phyloP scores from a whole-genome alignment of 1,140 invertebrate genomes.

The Tetraneura akinire region DNA sequence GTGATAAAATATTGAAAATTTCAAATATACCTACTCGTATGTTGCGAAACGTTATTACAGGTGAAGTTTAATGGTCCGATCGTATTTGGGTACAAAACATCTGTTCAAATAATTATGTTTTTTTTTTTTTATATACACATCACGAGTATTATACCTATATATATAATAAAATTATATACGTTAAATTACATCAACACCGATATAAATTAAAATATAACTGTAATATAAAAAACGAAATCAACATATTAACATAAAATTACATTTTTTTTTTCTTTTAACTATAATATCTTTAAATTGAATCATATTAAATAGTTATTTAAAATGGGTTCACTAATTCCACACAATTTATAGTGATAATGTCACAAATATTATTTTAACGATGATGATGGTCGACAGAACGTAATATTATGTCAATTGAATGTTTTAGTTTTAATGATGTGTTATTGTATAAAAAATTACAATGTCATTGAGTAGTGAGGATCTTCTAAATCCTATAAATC shows the following conservation, averaged over 20 bases:
- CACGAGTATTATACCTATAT: not conserved
- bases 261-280: not conserved
- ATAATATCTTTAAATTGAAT: not conserved
- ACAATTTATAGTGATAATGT: no score
- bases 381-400: no score
- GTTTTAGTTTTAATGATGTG: no score
- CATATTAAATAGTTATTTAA: not conserved
- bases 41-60: not conserved
- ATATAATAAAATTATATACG: not conserved
- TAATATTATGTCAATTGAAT: no score
- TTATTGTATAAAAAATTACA: no score
- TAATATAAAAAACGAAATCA: not conserved
- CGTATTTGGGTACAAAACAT: not conserved
- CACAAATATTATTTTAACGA: no score
- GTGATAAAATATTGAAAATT: no score
- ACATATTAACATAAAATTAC: not conserved
- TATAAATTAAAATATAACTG: no score
- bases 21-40: no score
- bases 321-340: not conserved
- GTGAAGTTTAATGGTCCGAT: not conserved
- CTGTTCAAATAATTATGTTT: constrained; percentile 4
- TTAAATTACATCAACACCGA: not conserved
- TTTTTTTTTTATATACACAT: no score
- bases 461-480: no score
- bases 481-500: no score